Evolutionary conservation across 2,113 vertebrate species (phyloP).

Genomic region (Nyctibius bracteatus): DNA sequence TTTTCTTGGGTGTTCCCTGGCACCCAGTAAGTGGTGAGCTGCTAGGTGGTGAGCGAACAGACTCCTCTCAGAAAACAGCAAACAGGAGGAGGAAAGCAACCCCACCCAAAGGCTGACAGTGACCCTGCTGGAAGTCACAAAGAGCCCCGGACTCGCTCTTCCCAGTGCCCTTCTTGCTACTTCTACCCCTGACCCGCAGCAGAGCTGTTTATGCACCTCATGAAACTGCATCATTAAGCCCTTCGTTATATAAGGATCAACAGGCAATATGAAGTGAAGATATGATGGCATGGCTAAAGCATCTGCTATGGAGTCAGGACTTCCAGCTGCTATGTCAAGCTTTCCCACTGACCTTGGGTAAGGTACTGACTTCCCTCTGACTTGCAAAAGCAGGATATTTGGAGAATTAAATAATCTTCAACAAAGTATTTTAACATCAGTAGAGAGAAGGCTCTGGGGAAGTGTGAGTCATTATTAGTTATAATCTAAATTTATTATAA

Average conservation of each 20-base stretch:
- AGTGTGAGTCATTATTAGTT: background rate
- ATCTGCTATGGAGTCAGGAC: background rate
- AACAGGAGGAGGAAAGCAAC: background rate
- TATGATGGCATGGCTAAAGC: background rate
- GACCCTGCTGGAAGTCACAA: background rate
- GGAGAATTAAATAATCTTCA: background rate
- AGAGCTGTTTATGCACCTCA: background rate
- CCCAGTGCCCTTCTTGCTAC: background rate
- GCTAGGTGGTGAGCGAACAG: background rate
- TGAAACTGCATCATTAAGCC: background rate
- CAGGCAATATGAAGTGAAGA: background rate
- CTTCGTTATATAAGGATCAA: background rate
- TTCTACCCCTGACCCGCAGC: background rate
- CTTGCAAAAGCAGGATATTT: background rate
- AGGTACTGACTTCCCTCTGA: background rate
- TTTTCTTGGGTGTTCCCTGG: background rate
- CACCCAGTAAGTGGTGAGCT: background rate
- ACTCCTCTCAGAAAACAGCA: background rate
- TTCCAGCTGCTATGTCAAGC: background rate
- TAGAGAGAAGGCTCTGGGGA: background rate
- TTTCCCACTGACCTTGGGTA: background rate
- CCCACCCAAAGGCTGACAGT: background rate
- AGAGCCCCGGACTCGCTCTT: background rate
- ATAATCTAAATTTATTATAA: background rate
- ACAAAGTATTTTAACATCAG: background rate